These are phyloP conservation scores for Nesogale talazaci DNA, from an alignment of 2,113 vertebrate genomes.

Conservation along the genomic window DNA sequence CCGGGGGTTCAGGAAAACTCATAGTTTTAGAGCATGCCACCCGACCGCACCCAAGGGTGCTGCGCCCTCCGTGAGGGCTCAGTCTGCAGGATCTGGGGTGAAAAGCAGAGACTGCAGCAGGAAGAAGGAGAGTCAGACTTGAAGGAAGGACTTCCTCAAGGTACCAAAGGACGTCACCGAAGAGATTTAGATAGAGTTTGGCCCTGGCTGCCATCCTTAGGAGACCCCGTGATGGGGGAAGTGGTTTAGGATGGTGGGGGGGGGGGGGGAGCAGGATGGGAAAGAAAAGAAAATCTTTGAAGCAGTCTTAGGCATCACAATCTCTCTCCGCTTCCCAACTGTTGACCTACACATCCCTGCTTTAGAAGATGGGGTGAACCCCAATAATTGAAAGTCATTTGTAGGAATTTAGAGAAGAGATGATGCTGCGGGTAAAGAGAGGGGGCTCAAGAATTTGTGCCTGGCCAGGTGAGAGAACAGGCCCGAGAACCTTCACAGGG, in stretches of 20 bases:
- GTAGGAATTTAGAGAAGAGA: no score
- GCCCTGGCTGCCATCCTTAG: not conserved
- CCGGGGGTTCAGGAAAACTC: not conserved
- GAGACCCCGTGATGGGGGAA: not conserved
- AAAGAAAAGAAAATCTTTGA: slow-evolving; percentile 31
- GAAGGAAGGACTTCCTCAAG: slow-evolving; percentile 20
- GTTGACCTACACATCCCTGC: not conserved
- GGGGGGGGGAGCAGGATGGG: not conserved
- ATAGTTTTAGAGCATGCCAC: not conserved
- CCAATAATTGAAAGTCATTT: no score
- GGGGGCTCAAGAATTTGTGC: not conserved
- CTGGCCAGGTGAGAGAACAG: not conserved
- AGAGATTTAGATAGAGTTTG: not conserved
- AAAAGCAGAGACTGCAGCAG: not conserved
- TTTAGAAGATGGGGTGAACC: not conserved
- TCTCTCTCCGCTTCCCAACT: not conserved
- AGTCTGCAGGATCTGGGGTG: not conserved
- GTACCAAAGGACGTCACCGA: not conserved
- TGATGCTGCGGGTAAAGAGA: not conserved
- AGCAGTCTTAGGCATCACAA: not conserved
- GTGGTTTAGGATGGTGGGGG: not conserved
- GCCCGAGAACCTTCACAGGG: slow-evolving; percentile 6
- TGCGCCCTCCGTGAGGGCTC: not conserved
- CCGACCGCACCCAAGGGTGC: not conserved
- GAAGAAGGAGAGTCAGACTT: not conserved